Evolutionary conservation across 2,113 vertebrate genomes (phyloP), one percentile per base, ranked within the genome.

Genomic region (Thomomys bottae): DNA sequence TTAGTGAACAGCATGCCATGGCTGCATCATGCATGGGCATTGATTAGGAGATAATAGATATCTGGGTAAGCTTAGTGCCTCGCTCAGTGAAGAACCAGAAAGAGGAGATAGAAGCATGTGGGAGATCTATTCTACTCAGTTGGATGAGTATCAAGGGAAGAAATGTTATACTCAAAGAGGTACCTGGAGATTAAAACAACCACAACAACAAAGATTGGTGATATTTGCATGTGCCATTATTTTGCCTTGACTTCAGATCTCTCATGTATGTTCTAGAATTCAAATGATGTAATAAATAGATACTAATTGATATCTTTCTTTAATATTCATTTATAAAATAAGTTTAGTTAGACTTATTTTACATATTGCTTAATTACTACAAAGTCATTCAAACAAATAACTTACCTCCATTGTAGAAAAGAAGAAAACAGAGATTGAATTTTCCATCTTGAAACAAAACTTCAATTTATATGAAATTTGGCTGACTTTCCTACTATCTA

Each of bases 101-200:
- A 49, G 45, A 49, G 45, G 45, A 12, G 45, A n/a, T n/a, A 11
- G 14, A 12, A 49, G 45, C 45, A 49, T 12, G 45, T 12, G 45
- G 45, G 45, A 49, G 7, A 12, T 49, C 9, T 49, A n/a, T 49
- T 87, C 63, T n/a, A 86, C 67, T n/a, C n/a, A 54, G 1, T 23
- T 76, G 17, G 28, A 63, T 73, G 38, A n/a, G n/a, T n/a, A n/a
- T n/a, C n/a, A n/a, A n/a, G n/a, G 24, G 76, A 73, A 28, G 30
- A 85, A 66, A 32, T 59, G 34, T 5, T 40, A 30, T 23, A 23
- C 28, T 11, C 17, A 18, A 49, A 49, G 8, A 63, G 38, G 7
- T 61, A 38, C 59, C 59, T 78, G 57, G 15, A 92, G 86, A 87
- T n/a, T n/a, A n/a, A n/a, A n/a, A n/a, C n/a, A n/a, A n/a, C n/a